These are phyloP conservation scores for Tragulus kanchil DNA, from an alignment of 2,113 vertebrate genomes.

Conservation along the genomic window DNA sequence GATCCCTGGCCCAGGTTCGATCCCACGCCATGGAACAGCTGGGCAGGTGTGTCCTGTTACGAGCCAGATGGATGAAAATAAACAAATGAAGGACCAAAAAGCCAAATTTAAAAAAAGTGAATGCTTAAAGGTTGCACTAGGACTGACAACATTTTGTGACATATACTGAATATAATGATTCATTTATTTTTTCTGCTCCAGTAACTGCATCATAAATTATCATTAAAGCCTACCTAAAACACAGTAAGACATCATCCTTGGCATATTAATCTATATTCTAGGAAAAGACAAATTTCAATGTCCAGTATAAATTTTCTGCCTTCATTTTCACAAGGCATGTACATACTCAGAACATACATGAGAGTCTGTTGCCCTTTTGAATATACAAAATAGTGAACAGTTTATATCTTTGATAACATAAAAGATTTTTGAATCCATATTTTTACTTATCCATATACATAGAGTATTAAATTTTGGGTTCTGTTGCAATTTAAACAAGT, in stretches of 20 bases:
- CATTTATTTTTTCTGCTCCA: slow-evolving; percentile 78
- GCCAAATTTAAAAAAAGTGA: too few relatives aligned
- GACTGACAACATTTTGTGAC: slow-evolving; percentile 74
- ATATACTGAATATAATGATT: slow-evolving; percentile 46
- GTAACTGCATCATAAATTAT: slow-evolving; percentile 77
- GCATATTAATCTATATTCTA: slow-evolving; percentile 76
- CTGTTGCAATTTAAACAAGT: neutral
- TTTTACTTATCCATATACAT: neutral
- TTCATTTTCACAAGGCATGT: slow-evolving; percentile 23
- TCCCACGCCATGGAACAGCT: too few relatives aligned
- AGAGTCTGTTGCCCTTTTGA: neutral
- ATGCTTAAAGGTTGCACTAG: slow-evolving; percentile 49
- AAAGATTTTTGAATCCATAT: neutral
- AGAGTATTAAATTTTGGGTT: neutral
- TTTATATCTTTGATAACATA: neutral
- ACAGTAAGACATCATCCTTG: slow-evolving; percentile 65
- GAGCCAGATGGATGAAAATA: too few relatives aligned
- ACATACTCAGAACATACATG: neutral
- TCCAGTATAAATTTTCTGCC: slow-evolving; percentile 44
- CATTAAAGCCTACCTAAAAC: slow-evolving; percentile 67
- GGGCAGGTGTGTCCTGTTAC: too few relatives aligned
- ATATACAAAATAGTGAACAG: neutral
- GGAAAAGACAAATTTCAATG: slow-evolving; percentile 59
- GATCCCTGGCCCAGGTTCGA: too few relatives aligned
- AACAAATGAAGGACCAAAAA: too few relatives aligned